Evolutionary conservation across 2,888 invertebrate genomes (phyloP).

Genomic region (Julus scanicus): DNA sequence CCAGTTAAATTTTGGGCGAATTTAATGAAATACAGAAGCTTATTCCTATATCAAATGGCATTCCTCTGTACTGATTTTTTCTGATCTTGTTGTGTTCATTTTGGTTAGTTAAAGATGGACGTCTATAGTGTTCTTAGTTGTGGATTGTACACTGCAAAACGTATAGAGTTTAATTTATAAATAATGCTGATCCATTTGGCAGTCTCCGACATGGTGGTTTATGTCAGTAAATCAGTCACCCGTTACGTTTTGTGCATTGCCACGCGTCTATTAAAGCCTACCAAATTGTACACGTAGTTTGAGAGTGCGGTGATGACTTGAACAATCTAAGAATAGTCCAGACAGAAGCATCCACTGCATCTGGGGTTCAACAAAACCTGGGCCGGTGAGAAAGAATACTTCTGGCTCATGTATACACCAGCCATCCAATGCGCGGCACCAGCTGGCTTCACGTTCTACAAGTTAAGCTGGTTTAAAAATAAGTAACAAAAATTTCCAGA

Average conservation of each 20-base stretch:
- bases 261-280: constrained; percentile 27
- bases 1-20: no score
- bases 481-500: constrained; percentile 17
- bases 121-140: not conserved
- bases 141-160: not conserved
- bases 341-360: constrained; percentile 48
- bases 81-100: no score
- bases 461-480: constrained; percentile 41
- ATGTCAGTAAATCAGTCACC: constrained; percentile 40
- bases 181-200: not conserved
- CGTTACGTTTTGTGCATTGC: constrained; percentile 40
- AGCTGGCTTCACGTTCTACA: constrained; percentile 44
- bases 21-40: no score
- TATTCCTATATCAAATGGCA: no score
- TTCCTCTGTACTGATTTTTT: no score
- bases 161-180: not conserved
- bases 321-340: constrained; percentile 49
- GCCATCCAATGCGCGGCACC: not conserved
- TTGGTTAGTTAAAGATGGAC: not conserved
- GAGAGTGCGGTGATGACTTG: constrained; percentile 46
- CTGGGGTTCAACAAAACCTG: constrained; percentile 50
- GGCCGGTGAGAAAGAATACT: constrained; percentile 46
- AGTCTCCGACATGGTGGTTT: constrained; percentile 28
- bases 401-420: not conserved
- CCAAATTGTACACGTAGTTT: constrained; percentile 38